These are phyloP conservation scores for Chironomus striatipennis DNA, from an alignment of 1,140 invertebrate species.

Conservation along the genomic window DNA sequence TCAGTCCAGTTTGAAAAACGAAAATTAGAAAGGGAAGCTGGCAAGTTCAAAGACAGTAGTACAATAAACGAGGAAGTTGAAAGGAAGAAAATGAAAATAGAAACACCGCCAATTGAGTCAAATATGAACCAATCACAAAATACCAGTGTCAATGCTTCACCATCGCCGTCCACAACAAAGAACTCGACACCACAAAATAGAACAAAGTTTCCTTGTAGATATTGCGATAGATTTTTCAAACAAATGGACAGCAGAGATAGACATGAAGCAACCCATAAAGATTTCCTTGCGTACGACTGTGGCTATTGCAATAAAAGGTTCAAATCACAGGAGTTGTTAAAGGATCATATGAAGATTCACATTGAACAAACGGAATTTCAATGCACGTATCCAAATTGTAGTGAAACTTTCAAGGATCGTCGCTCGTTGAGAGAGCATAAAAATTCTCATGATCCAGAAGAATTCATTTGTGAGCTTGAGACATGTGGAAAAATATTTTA, in stretches of 20 bases:
- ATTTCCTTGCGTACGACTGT: background rate
- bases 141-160: background rate
- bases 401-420: background rate
- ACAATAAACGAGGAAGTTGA: background rate
- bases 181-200: background rate
- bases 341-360: background rate
- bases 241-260: background rate
- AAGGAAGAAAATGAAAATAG: background rate
- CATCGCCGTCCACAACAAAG: background rate
- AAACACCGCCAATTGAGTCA: background rate
- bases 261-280: background rate
- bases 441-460: background rate
- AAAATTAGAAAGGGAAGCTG: background rate
- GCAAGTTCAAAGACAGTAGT: background rate
- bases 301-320: background rate
- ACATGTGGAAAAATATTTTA: background rate
- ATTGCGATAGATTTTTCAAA: conserved; percentile 4
- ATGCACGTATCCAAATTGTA: background rate
- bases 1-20: background rate
- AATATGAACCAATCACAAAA: background rate
- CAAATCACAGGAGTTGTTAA: background rate
- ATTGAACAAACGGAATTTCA: background rate
- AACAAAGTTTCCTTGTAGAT: background rate
- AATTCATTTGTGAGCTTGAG: background rate
- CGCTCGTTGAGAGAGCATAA: background rate